phyloP scores from a whole-genome alignment of 2,888 invertebrate genomes.

The Eilema caniola region DNA sequence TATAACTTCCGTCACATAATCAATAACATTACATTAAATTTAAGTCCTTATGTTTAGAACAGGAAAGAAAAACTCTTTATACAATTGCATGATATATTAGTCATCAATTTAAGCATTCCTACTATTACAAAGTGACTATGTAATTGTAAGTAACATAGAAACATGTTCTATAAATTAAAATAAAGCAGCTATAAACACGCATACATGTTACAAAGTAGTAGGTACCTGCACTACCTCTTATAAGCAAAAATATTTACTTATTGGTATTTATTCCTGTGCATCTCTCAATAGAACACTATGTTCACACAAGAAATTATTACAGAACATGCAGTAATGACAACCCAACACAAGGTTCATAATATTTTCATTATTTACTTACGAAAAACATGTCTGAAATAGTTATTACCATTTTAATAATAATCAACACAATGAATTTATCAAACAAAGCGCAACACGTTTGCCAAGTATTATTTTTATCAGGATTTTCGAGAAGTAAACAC shows the following conservation, averaged over 20 bases:
- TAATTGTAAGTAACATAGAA: background rate
- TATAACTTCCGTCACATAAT: background rate
- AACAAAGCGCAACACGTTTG: constrained; percentile 43
- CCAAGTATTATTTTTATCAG: constrained; percentile 35
- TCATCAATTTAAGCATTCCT: background rate
- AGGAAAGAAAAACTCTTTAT: background rate
- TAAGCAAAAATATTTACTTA: background rate
- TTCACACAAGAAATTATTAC: background rate
- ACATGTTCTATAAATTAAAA: background rate
- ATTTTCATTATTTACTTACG: background rate
- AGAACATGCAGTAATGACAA: background rate
- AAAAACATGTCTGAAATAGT: constrained; percentile 6
- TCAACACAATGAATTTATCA: constrained; percentile 23
- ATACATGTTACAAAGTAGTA: background rate
- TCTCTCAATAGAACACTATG: background rate
- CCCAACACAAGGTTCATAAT: background rate
- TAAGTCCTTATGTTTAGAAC: background rate
- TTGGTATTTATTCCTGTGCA: background rate
- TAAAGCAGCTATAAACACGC: background rate
- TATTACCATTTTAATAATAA: background rate
- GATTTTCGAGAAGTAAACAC: background rate
- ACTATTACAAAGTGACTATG: background rate
- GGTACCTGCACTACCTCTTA: background rate
- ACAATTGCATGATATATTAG: background rate
- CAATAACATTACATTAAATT: background rate